Evolutionary conservation across 2,113 vertebrate species (phyloP).

Genomic region (Phoenicopterus ruber): DNA sequence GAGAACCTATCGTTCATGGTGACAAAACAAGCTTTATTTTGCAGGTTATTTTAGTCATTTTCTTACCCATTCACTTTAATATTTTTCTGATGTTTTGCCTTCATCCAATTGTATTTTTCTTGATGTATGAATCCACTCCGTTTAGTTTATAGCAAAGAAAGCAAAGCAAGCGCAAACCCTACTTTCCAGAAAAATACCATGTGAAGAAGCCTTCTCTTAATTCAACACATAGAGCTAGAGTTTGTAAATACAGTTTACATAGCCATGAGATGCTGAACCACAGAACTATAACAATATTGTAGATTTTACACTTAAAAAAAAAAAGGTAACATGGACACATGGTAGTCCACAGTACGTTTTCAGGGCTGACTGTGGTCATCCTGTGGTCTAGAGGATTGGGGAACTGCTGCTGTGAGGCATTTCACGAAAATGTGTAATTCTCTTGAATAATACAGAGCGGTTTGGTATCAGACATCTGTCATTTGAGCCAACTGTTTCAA

Average conservation of each 20-base stretch:
- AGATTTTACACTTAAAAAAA: not conserved
- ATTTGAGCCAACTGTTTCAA: not conserved
- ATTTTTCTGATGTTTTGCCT: not conserved
- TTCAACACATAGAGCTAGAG: not conserved
- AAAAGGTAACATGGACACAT: not conserved
- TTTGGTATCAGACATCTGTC: not conserved
- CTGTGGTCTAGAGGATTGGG: not conserved
- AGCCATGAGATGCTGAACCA: not conserved
- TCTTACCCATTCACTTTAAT: not conserved
- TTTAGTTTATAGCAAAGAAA: not conserved
- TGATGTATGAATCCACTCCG: not conserved
- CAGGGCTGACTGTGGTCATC: rapidly evolving
- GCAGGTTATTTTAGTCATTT: not conserved
- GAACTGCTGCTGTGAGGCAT: not conserved
- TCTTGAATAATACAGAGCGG: not conserved
- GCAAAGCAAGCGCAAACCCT: not conserved
- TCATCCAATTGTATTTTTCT: not conserved
- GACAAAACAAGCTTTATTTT: not conserved
- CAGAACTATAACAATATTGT: not conserved
- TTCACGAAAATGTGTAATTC: not conserved
- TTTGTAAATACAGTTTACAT: not conserved
- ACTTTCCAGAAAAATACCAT: not conserved
- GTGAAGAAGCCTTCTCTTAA: not conserved
- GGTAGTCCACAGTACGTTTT: not conserved
- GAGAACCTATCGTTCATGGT: not conserved